Conservation (phyloP, 2,113 vertebrate species). For the Pseudonaja textilis region DNA sequence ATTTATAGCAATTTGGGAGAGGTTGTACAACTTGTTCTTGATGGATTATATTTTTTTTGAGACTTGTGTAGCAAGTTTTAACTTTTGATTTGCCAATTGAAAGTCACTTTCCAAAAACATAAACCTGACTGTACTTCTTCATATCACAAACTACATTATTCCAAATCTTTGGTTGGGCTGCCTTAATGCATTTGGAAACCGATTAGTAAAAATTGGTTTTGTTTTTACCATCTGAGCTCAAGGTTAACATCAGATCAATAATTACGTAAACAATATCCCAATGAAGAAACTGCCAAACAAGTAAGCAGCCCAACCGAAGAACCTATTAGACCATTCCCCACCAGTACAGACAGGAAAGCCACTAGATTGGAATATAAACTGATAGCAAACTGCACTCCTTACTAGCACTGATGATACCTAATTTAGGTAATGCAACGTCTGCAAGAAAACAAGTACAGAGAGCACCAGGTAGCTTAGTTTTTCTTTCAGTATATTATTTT, state of each 20-base stretch:
- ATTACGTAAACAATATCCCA: not conserved
- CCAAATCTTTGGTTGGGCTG: not conserved
- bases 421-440: not conserved
- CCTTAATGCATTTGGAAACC: not conserved
- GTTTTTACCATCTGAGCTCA: not conserved
- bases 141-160: not conserved
- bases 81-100: not conserved
- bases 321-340: not conserved
- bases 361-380: not conserved
- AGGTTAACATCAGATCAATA: not conserved
- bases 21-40: not conserved
- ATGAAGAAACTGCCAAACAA: not conserved
- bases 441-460: not conserved
- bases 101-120: not conserved
- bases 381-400: no score
- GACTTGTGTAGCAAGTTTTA: not conserved
- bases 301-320: no score
- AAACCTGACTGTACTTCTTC: not conserved
- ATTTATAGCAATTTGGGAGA: not conserved
- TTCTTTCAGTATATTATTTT: not conserved
- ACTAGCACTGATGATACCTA: no score
- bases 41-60: not conserved
- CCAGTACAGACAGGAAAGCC: not conserved
- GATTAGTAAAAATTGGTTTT: not conserved
- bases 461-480: not conserved